Conservation (phyloP, 2,888 invertebrate species). For the Hetaerina titia region DNA sequence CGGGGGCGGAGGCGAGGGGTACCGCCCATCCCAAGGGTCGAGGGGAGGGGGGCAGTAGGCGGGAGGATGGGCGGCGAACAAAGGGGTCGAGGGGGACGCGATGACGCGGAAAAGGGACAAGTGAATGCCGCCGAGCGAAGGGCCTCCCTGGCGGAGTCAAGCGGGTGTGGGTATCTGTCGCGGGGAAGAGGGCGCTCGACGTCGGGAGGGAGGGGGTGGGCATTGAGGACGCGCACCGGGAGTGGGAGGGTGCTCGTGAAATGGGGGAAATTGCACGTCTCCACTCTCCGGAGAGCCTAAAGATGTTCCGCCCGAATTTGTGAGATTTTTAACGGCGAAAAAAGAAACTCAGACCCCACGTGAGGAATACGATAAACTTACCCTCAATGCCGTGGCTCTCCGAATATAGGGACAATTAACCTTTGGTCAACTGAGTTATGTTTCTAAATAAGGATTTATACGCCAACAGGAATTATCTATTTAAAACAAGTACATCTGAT, state of each 20-base stretch:
- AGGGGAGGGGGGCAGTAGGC: neutral
- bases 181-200: neutral
- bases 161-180: neutral
- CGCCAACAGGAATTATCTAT: too few species aligned
- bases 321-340: neutral
- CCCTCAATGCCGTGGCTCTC: too few species aligned
- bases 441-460: too few species aligned
- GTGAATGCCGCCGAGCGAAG: neutral
- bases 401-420: too few species aligned
- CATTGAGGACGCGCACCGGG: too few species aligned
- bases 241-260: too few species aligned
- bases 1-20: neutral
- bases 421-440: too few species aligned
- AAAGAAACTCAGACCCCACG: too few species aligned
- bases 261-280: neutral
- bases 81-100: neutral
- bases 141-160: neutral
- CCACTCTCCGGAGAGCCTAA: neutral
- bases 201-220: neutral
- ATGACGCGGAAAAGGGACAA: slow-evolving; percentile 9
- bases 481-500: too few species aligned
- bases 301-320: neutral
- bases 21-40: neutral
- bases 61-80: neutral
- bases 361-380: too few species aligned